Conservation (phyloP, 2,797 vertebrate species). For the Sciaenops ocellatus region DNA sequence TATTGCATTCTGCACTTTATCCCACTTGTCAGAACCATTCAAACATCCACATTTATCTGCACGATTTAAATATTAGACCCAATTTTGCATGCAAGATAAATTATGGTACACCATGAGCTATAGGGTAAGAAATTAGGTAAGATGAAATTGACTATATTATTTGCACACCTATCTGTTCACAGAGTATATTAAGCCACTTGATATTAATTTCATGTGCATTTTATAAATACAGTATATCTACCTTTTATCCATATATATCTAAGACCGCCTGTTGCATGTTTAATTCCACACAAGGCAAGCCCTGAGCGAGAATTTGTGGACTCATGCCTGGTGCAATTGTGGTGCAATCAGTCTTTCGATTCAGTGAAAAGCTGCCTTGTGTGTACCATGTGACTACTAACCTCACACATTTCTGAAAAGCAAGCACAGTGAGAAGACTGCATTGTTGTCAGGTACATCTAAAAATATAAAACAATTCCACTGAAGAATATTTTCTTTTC, state of each 20-base stretch:
- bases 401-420: conserved; percentile 18
- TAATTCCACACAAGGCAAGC: conserved; percentile 31
- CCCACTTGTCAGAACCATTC: not conserved
- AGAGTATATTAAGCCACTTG: not conserved
- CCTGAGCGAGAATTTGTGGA: conserved; percentile 28
- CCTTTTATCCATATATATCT: not conserved
- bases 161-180: not conserved
- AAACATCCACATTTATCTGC: not conserved
- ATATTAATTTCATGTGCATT: not conserved
- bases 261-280: conserved; percentile 40
- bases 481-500: not conserved
- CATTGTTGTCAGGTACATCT: conserved; percentile 22
- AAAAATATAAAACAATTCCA: conserved; percentile 3
- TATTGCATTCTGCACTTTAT: conserved; percentile 4
- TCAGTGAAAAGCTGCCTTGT: conserved; percentile 41
- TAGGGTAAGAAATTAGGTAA: not conserved
- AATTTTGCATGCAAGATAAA: not conserved
- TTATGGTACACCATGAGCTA: not conserved
- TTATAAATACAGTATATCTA: not conserved
- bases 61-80: not conserved
- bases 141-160: not conserved
- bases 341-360: conserved; percentile 66
- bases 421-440: conserved; percentile 29
- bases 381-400: conserved; percentile 53
- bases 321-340: conserved; percentile 57